Conservation (phyloP, 1,140 invertebrate genomes). For the Cylas formicarius region DNA sequence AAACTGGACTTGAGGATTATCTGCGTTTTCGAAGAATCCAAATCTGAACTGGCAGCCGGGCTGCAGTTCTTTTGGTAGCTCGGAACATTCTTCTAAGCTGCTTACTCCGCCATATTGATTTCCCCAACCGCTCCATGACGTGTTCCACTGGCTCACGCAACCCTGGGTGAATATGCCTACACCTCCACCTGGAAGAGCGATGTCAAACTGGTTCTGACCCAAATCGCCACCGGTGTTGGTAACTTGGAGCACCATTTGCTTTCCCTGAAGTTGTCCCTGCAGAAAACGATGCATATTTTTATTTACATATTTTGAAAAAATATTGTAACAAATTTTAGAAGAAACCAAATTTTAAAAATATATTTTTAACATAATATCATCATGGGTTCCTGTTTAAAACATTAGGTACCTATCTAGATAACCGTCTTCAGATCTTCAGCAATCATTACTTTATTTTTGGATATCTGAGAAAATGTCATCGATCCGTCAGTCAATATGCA, state of each 20-base stretch:
- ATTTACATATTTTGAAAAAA: no score
- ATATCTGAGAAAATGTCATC: no score
- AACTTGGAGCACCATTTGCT: slow-evolving; percentile 14
- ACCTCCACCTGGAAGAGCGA: slow-evolving; percentile 20
- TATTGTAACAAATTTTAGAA: no score
- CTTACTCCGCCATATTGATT: slow-evolving; percentile 16
- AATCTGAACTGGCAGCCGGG: slow-evolving; percentile 20
- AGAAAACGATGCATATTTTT: no score
- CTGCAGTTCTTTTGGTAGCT: slow-evolving; percentile 16
- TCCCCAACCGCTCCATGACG: slow-evolving; percentile 18
- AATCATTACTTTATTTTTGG: no score
- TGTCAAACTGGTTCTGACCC: slow-evolving; percentile 18
- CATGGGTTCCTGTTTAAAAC: no score
- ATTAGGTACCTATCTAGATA: no score
- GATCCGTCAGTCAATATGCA: no score
- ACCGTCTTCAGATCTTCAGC: no score
- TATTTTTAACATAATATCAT: no score
- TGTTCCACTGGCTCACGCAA: slow-evolving; percentile 20
- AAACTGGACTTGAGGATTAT: slow-evolving; percentile 21
- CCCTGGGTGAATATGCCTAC: slow-evolving; percentile 18
- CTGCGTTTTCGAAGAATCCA: slow-evolving; percentile 17
- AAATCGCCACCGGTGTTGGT: slow-evolving; percentile 19
- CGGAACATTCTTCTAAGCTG: slow-evolving; percentile 11
- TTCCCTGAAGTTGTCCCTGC: slow-evolving; percentile 11
- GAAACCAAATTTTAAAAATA: no score